Percentiles rank a stretch among this genome's conserved stretches.
These are phyloP conservation scores for Crotalus horridus DNA, from an alignment of 2,113 vertebrate species.

Conservation along the genomic window DNA sequence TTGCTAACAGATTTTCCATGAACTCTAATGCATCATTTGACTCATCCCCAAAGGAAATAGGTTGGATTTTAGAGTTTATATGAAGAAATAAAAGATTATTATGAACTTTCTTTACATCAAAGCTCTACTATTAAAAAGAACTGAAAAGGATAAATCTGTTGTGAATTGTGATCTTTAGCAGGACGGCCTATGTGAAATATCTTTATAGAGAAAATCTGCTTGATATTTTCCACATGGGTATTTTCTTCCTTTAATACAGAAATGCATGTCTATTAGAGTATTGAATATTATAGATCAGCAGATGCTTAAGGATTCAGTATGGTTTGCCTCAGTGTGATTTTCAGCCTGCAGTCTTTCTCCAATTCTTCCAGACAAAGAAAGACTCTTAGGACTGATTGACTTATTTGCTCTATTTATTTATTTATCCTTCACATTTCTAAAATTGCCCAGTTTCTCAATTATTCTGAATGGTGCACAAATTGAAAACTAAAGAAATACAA, in stretches of 20 bases:
- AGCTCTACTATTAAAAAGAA: neutral
- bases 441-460: neutral
- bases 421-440: neutral
- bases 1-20: neutral
- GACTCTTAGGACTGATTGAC: neutral
- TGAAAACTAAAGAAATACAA: neutral
- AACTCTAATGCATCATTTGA: neutral
- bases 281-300: neutral
- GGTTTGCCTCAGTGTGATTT: neutral
- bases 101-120: neutral
- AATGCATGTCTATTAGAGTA: neutral
- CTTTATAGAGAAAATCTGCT: neutral
- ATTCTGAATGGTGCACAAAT: neutral
- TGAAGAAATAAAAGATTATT: neutral
- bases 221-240: neutral
- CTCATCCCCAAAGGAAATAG: neutral
- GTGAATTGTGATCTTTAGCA: neutral
- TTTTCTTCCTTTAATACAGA: neutral
- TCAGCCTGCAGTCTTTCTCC: neutral
- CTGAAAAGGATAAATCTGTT: neutral
- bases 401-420: neutral
- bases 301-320: neutral
- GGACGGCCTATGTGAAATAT: neutral
- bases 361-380: neutral
- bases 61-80: neutral